These are phyloP conservation scores for Dromius quadrimaculatus DNA, from an alignment of 2,888 invertebrate species.

Conservation along the genomic window DNA sequence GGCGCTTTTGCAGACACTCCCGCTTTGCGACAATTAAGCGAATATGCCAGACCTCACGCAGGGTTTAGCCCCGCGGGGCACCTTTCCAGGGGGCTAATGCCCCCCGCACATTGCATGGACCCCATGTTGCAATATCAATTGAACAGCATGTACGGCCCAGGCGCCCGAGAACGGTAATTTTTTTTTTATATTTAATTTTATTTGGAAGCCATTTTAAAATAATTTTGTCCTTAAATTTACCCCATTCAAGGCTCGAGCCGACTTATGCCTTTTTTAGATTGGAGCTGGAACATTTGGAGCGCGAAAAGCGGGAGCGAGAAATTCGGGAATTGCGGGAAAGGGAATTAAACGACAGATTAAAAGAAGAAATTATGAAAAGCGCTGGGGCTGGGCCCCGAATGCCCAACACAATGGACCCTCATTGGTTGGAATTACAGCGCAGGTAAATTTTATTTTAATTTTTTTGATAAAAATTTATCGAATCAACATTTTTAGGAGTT, in stretches of 20 bases:
- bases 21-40: slow-evolving; percentile 89
- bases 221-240: no score
- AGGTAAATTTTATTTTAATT: no score
- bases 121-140: slow-evolving; percentile 87
- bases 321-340: slow-evolving; percentile 67
- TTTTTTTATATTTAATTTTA: not conserved
- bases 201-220: no score
- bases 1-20: slow-evolving; percentile 89
- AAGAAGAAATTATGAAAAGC: slow-evolving; percentile 75
- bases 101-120: slow-evolving; percentile 80
- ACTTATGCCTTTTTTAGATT: slow-evolving; percentile 61
- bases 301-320: slow-evolving; percentile 81
- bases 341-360: slow-evolving; percentile 40
- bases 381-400: slow-evolving; percentile 78
- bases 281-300: slow-evolving; percentile 76
- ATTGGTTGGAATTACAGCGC: slow-evolving; percentile 91
- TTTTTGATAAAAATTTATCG: not conserved
- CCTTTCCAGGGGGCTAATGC: slow-evolving; percentile 63
- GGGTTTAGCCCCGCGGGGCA: slow-evolving; percentile 76
- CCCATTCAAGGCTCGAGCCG: no score
- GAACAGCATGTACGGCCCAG: slow-evolving; percentile 84
- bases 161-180: slow-evolving; percentile 65
- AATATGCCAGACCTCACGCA: slow-evolving; percentile 93
- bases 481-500: not conserved
- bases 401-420: slow-evolving; percentile 73